These are phyloP conservation scores for Automeris io DNA, from an alignment of 2,888 invertebrate genomes.

Conservation along the genomic window DNA sequence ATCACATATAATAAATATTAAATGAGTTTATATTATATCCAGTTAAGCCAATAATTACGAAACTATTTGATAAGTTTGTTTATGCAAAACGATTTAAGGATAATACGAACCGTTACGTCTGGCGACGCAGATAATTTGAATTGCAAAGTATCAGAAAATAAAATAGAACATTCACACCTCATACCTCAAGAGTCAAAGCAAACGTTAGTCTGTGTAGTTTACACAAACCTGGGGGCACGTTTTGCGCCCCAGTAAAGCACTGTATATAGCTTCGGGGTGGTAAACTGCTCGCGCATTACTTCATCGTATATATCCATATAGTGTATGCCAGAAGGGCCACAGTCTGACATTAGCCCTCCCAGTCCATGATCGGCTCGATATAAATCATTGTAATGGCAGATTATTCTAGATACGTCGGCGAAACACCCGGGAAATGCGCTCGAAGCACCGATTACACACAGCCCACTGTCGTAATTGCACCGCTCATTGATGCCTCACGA, in stretches of 20 bases:
- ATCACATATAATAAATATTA: not conserved
- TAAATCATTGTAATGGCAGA: conserved; percentile 74
- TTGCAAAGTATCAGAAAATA: conserved; percentile 19
- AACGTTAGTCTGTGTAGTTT: not conserved
- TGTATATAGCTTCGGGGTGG: conserved; percentile 21
- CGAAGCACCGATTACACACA: conserved; percentile 59
- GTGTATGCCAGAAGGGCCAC: conserved; percentile 44
- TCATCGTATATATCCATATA: conserved; percentile 43
- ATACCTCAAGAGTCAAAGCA: not conserved
- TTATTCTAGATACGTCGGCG: conserved; percentile 66
- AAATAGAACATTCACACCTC: conserved; percentile 14
- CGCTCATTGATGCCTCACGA: conserved; percentile 71
- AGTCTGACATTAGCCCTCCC: conserved; percentile 63
- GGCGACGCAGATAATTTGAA: conserved; percentile 19
- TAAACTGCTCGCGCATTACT: conserved; percentile 37
- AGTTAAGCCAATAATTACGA: conserved; percentile 6
- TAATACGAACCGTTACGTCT: conserved; percentile 19
- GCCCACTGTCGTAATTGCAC: conserved; percentile 64
- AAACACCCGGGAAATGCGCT: conserved; percentile 66
- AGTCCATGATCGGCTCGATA: conserved; percentile 62
- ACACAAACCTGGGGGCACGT: conserved; percentile 4
- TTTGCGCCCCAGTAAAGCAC: not conserved
- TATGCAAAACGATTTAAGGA: conserved; percentile 3
- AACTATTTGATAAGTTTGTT: conserved; percentile 5
- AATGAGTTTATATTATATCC: not conserved